Base-by-base conservation (phyloP, 2,113 vertebrate genomes). In the Semnornis frantzii region DNA sequence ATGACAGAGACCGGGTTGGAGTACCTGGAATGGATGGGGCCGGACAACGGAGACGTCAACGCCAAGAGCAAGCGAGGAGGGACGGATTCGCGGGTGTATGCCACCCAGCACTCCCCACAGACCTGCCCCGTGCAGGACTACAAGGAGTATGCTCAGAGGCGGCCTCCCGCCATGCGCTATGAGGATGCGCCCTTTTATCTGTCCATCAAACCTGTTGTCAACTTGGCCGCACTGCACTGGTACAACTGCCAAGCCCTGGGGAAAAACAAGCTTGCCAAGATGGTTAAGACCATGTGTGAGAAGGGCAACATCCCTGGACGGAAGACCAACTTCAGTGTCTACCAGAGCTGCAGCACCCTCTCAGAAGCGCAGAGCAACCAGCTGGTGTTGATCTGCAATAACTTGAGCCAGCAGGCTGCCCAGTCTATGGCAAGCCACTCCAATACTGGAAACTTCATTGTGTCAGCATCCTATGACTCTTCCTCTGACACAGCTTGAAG, bases 261-360 rank as follows among this genome's bases (percentile, higher is more conserved):
- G 79, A 98, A 98, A 95, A 98, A 98, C 92, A 98, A 98, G 93
- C 96, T 98, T 78, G 98, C 98, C 91, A 98, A 98, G 97, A 98
- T 98, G 98, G 98, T 98, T 87, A 98, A 98, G 97, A 98, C 98
- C 0, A 98, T 98, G 98, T 98, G 98, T 1, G 98, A 98, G 96
- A 98, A 98, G 90, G 98, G 98, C 91, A 98, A 98, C 96, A 98
- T 98, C 82, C 98, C 98, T 0, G 98, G 98, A 58, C 92, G 98
- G 82, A 98, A 98, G 77, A 98, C 98, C 83, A 98, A 98, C 96
- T 98, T 98, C 96, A 98, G 98, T 0, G 98, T 98, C n/a, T 98
- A 98, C 70, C 98, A 98, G 97, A 98, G 98, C 84, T 98, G 98
- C 74, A 98, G 98, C 94, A 98, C 98, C 8, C 92, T 98, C 89